These are phyloP conservation scores for Neodiprion virginianus DNA, from an alignment of 1,140 invertebrate genomes.

Conservation along the genomic window DNA sequence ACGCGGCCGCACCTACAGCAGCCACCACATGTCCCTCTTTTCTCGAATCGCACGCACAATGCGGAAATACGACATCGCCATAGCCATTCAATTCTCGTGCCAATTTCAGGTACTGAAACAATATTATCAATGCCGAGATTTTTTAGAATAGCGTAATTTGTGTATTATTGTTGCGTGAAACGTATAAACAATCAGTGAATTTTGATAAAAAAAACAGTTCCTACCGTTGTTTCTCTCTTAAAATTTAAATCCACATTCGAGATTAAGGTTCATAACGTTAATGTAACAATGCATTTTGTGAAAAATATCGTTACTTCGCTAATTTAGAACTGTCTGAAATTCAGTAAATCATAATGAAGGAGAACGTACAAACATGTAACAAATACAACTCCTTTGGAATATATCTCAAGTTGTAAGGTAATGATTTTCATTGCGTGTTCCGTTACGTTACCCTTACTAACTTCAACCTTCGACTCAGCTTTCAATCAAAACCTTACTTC, in stretches of 20 bases:
- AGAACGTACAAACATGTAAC: slow-evolving; percentile 13
- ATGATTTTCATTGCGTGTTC: not conserved
- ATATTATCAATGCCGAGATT: slow-evolving; percentile 1
- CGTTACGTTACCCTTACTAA: not conserved
- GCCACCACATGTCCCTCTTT: slow-evolving; percentile 92
- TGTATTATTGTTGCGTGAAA: no score
- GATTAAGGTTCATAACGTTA: not conserved
- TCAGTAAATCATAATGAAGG: slow-evolving; percentile 6
- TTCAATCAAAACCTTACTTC: slow-evolving; percentile 65
- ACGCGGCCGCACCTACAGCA: slow-evolving; percentile 73
- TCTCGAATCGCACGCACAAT: slow-evolving; percentile 92
- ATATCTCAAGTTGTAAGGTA: not conserved
- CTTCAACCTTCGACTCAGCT: not conserved
- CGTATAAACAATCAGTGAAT: no score
- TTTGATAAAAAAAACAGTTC: not conserved
- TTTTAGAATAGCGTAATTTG: not conserved
- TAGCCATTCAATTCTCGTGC: slow-evolving; percentile 89
- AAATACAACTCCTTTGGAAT: slow-evolving; percentile 15
- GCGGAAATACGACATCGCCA: slow-evolving; percentile 91
- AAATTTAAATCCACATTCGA: not conserved
- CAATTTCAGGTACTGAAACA: slow-evolving; percentile 79
- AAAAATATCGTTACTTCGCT: not conserved
- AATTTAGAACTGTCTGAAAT: not conserved
- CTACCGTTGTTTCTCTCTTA: not conserved
- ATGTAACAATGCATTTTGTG: no score